Conservation (phyloP, 1,140 invertebrate genomes). For the Bombus confusus region DNA sequence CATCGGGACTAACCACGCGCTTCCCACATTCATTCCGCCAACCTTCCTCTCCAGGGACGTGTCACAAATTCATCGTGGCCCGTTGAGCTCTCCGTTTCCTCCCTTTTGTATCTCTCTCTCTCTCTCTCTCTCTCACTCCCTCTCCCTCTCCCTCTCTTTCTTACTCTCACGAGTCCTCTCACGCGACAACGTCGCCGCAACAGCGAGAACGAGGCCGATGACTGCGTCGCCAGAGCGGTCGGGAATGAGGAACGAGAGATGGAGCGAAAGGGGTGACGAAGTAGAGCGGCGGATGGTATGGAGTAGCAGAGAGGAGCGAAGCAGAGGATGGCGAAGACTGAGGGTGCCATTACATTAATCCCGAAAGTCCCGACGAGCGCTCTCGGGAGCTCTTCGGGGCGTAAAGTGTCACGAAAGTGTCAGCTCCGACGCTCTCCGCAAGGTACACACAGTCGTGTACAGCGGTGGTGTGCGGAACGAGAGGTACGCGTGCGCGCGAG, state of each 20-base stretch:
- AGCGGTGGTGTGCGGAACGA: constrained; percentile 12
- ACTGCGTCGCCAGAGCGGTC: neutral
- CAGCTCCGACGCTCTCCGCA: constrained; percentile 72
- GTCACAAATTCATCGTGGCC: constrained; percentile 43
- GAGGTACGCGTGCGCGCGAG: neutral
- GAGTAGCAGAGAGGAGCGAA: neutral
- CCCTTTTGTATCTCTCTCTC: neutral
- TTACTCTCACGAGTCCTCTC: constrained; percentile 5
- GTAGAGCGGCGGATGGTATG: neutral
- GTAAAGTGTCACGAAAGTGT: constrained; percentile 74
- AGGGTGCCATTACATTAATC: constrained; percentile 59
- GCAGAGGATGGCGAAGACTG: constrained; percentile 6
- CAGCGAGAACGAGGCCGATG: constrained; percentile 44
- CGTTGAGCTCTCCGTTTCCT: neutral
- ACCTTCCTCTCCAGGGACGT: constrained; percentile 30
- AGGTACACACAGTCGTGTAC: constrained; percentile 61
- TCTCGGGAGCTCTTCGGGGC: constrained; percentile 60
- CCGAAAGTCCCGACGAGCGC: constrained; percentile 57
- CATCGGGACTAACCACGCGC: neutral
- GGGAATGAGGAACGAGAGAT: neutral
- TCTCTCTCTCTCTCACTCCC: neutral
- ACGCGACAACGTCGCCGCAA: constrained; percentile 31
- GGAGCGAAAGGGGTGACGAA: neutral
- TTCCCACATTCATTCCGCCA: neutral
- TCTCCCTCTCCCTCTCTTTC: neutral